These are phyloP conservation scores for Limnephilus rhombicus DNA, from an alignment of 2,888 invertebrate genomes.

Conservation along the genomic window DNA sequence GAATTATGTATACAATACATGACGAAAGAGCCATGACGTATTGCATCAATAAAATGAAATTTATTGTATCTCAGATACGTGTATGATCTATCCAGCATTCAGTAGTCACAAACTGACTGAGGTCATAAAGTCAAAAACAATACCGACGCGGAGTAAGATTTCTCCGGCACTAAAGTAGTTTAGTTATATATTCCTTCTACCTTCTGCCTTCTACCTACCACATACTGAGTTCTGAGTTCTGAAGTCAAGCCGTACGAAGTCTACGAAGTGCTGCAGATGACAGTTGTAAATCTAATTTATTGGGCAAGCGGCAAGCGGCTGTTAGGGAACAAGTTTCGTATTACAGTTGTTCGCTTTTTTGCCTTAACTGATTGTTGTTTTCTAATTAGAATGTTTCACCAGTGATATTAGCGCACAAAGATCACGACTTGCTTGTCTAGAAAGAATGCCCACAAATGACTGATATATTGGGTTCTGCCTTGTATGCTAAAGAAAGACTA, in stretches of 20 bases:
- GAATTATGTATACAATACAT: slow-evolving; percentile 7
- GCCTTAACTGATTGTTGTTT: slow-evolving; percentile 54
- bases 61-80: background rate
- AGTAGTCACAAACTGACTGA: slow-evolving; percentile 19
- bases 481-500: background rate
- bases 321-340: slow-evolving; percentile 38
- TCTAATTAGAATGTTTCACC: slow-evolving; percentile 63
- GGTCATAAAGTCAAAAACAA: slow-evolving; percentile 34
- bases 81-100: background rate
- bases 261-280: slow-evolving; percentile 44
- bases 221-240: background rate
- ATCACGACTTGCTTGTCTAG: slow-evolving; percentile 61
- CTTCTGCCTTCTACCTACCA: background rate
- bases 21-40: background rate
- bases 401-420: slow-evolving; percentile 56
- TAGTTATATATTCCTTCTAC: background rate
- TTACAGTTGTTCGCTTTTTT: slow-evolving; percentile 48
- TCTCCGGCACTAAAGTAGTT: background rate
- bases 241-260: slow-evolving; percentile 4
- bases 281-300: slow-evolving; percentile 55
- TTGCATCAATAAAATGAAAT: slow-evolving; percentile 30
- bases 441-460: slow-evolving; percentile 48
- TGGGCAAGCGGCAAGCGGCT: slow-evolving; percentile 32
- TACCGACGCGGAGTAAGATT: background rate
- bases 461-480: slow-evolving; percentile 47